A percentile compares a stretch with the other conserved stretches of the same genome.
These are phyloP conservation scores for Strongylocentrotus purpuratus DNA, from an alignment of 35 echinoderm and acorn worm species.

Conservation along the genomic window DNA sequence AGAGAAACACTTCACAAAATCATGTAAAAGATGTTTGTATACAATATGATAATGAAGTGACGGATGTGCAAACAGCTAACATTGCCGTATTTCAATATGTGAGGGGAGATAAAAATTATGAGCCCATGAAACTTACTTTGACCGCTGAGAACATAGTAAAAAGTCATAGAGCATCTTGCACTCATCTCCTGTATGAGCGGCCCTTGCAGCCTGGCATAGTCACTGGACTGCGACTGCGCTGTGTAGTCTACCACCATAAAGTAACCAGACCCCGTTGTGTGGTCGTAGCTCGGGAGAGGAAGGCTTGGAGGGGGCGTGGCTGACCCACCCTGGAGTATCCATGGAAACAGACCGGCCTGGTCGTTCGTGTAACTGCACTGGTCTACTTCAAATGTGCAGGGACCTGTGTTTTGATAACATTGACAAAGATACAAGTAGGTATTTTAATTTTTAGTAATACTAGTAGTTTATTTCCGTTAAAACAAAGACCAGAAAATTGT, in stretches of 20 bases:
- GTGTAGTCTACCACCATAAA: slow-evolving; percentile 65
- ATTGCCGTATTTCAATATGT: too few species aligned
- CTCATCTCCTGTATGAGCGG: slow-evolving; percentile 55
- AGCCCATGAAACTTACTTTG: slow-evolving; percentile 45
- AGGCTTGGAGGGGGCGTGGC: not conserved
- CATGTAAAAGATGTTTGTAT: too few species aligned
- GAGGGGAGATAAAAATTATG: too few species aligned
- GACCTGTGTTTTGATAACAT: not conserved
- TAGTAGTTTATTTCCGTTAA: too few species aligned
- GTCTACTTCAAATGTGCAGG: slow-evolving; percentile 62
- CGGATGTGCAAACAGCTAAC: not conserved
- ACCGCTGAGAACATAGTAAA: slow-evolving; percentile 71
- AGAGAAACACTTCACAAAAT: too few species aligned
- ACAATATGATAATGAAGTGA: not conserved
- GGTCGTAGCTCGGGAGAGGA: not conserved
- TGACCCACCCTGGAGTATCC: slow-evolving; percentile 30
- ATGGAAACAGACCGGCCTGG: slow-evolving; percentile 49
- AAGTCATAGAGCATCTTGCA: slow-evolving; percentile 50
- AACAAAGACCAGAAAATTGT: too few species aligned
- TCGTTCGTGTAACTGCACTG: slow-evolving; percentile 54
- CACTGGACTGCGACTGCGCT: not conserved
- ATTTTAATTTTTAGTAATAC: too few species aligned
- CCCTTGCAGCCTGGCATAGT: slow-evolving; percentile 47
- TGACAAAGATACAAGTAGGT: not conserved
- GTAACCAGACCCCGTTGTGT: slow-evolving; percentile 25